Evolutionary conservation across 2,888 invertebrate species (phyloP).

Genomic region (Rotaria socialis): DNA sequence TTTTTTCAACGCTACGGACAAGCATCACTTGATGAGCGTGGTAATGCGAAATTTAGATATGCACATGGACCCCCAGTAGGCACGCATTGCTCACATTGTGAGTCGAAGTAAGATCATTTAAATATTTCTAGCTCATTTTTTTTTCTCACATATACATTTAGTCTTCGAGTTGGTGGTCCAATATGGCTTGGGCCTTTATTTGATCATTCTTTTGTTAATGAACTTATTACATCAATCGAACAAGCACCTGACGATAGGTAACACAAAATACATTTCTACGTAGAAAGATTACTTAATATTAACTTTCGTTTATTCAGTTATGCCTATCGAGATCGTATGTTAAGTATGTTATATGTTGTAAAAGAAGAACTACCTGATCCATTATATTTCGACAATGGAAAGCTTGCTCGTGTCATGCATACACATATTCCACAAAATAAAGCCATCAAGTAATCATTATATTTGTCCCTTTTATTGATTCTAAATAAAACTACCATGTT

Average conservation of each 20-base stretch:
- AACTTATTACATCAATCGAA: constrained; percentile 63
- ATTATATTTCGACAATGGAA: constrained; percentile 78
- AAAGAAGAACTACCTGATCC: constrained; percentile 73
- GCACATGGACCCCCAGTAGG: constrained; percentile 26
- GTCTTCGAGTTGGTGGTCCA: constrained; percentile 68
- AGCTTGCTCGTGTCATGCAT: constrained; percentile 71
- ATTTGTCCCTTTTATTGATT: constrained; percentile 25
- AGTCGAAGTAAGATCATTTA: not conserved
- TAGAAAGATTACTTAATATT: constrained; percentile 35
- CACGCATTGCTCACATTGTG: not conserved
- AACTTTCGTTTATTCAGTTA: constrained; percentile 30
- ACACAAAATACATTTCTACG: not conserved
- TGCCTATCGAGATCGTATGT: constrained; percentile 59
- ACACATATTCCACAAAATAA: constrained; percentile 50
- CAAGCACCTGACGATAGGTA: constrained; percentile 47
- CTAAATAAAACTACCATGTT: constrained; percentile 37
- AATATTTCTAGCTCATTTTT: not conserved
- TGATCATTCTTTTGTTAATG: constrained; percentile 70
- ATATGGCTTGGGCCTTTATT: constrained; percentile 86
- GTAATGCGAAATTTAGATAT: constrained; percentile 45
- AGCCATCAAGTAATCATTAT: not conserved
- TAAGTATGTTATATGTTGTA: constrained; percentile 76
- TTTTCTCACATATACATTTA: not conserved
- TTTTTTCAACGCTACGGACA: constrained; percentile 41
- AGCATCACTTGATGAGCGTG: constrained; percentile 32